Base-by-base conservation (phyloP, 2,888 invertebrate species). In the Plagiodera versicolora region DNA sequence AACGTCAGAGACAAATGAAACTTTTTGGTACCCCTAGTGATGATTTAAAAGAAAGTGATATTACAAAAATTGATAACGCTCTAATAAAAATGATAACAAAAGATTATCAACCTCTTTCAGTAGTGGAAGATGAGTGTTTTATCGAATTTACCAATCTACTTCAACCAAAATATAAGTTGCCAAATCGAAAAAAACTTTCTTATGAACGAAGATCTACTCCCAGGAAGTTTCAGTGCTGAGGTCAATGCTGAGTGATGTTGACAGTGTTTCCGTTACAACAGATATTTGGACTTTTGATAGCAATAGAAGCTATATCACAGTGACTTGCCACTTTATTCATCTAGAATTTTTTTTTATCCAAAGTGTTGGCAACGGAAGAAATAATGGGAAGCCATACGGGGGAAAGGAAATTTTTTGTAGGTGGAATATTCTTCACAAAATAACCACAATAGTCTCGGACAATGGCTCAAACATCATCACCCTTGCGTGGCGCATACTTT, bases 111-210 rank as follows among this genome's bases (percentile, higher is more conserved):
- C 70, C 67, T 6, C 51, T 71, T 19, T 69, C 67, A 1, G 51
- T 74, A 44, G 72, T 73, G 3, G 72, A 73, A 63, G 67, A 72
- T 60, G 28, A 54, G 46, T 70, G 73, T 17, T 73, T 73, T 60
- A 32, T 61, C 39, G 66, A 68, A 35, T 72, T 67, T 19, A 53
- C 65, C 6, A 58, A 61, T 50, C 54, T 58, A 51, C 59, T 68
- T 50, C 50, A 69, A 56, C 66, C 68, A 4, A 39, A 62, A 30
- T 70, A 72, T 52, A 63, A 56, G 50, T 47, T 59, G 2, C 71
- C 70, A 3, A 67, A 46, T 35, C 54, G 58, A 52, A 61, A 64
- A 59, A 30, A 24, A 45, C 28, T 71, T 19, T 63, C 63, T 2
- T 61, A 60, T 14, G 56, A 56, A 14, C 68, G 28, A 44, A 61